Conservation (phyloP, 2,797 vertebrate species). For the Myripristis jacobus region DNA sequence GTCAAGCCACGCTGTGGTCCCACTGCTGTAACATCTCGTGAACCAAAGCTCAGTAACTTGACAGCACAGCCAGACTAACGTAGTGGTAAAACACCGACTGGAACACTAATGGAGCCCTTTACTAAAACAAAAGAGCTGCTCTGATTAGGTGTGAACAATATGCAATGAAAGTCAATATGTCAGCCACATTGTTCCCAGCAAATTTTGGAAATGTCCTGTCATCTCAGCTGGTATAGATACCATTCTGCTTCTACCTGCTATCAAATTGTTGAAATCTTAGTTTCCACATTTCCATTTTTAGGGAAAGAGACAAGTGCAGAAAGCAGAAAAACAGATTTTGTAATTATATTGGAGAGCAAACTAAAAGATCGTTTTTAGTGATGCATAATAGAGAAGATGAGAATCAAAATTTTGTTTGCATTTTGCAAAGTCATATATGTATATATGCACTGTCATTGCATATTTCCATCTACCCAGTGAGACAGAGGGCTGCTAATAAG, state of each 20-base stretch:
- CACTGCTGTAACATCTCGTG: not conserved
- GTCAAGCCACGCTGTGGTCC: not conserved
- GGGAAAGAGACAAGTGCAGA: not conserved
- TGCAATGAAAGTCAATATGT: conserved; percentile 2
- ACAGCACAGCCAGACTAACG: no score
- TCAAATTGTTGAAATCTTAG: no score
- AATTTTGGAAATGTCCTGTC: conserved; percentile 16
- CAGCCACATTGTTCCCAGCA: not conserved
- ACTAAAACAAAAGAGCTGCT: no score
- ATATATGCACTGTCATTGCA: conserved; percentile 27
- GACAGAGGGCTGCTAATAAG: conserved; percentile 6
- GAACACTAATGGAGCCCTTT: no score
- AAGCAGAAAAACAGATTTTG: not conserved
- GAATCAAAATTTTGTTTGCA: conserved; percentile 3
- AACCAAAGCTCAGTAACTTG: no score
- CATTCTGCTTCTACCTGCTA: conserved; percentile 12
- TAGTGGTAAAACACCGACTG: no score
- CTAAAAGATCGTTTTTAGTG: no score
- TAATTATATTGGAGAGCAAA: conserved; percentile 17
- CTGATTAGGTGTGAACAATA: no score
- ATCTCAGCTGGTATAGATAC: not conserved
- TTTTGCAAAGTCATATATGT: no score
- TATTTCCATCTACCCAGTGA: conserved; percentile 35
- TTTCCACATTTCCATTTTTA: not conserved
- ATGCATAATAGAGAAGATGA: not conserved